These are phyloP conservation scores for Hippoglossus stenolepis DNA, from an alignment of 2,113 vertebrate genomes.

Conservation along the genomic window DNA sequence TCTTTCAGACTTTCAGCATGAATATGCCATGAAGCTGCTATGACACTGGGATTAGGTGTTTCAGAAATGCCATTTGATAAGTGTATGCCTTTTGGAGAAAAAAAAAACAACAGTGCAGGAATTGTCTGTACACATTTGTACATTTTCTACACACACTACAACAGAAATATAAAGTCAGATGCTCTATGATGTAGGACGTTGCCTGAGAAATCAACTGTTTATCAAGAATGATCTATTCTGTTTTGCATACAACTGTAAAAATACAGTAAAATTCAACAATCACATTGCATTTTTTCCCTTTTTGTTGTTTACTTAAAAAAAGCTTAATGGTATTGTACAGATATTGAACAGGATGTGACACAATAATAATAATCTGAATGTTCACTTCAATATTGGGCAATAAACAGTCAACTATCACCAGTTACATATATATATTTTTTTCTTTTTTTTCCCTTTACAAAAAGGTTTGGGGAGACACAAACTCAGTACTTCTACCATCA, in stretches of 20 bases:
- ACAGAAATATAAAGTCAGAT: conserved; percentile 63
- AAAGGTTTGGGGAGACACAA: conserved; percentile 73
- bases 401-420: conserved; percentile 84
- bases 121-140: conserved; percentile 62
- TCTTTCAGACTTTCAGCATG: conserved; percentile 11
- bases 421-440: conserved; percentile 75
- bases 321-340: conserved; percentile 82
- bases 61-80: conserved; percentile 39
- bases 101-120: conserved; percentile 55
- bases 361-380: conserved; percentile 81
- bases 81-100: conserved; percentile 45
- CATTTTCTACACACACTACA: conserved; percentile 66
- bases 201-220: conserved; percentile 79
- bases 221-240: conserved; percentile 66
- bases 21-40: conserved; percentile 65
- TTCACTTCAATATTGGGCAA: conserved; percentile 85
- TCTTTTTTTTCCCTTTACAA: conserved; percentile 79
- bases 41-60: conserved; percentile 45
- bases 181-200: conserved; percentile 71
- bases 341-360: conserved; percentile 84
- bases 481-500: conserved; percentile 73
- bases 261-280: conserved; percentile 86
- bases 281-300: conserved; percentile 78
- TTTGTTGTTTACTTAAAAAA: conserved; percentile 82
- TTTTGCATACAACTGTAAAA: conserved; percentile 88